Percentiles rank a stretch among this genome's conserved stretches.
Evolutionary conservation across 2,888 invertebrate species (phyloP).

Genomic region (Emmelina monodactyla): DNA sequence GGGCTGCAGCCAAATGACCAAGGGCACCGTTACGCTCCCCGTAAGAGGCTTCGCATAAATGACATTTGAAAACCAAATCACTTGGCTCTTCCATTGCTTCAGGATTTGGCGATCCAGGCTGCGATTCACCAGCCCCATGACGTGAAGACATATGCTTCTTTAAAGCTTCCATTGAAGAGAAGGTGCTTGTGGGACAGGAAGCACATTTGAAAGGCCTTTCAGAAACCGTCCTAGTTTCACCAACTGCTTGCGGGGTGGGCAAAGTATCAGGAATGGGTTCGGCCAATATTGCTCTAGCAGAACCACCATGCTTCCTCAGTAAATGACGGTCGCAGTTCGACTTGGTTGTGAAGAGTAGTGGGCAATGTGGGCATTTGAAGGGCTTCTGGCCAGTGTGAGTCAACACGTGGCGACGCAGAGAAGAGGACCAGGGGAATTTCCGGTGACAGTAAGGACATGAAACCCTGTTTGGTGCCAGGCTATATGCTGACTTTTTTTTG

Average conservation of each 20-base stretch:
- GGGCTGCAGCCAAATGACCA: constrained; percentile 79
- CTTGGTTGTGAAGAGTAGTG: constrained; percentile 93
- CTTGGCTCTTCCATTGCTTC: constrained; percentile 32
- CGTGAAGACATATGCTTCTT: constrained; percentile 80
- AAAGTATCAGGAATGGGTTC: constrained; percentile 41
- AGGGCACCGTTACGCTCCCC: constrained; percentile 80
- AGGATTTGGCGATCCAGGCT: constrained; percentile 43
- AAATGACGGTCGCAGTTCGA: constrained; percentile 97
- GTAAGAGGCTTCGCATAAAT: constrained; percentile 89
- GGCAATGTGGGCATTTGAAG: constrained; percentile 93
- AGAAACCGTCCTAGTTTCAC: constrained; percentile 71
- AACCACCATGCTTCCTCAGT: constrained; percentile 78
- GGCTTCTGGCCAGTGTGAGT: constrained; percentile 98
- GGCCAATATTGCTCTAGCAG: constrained; percentile 49
- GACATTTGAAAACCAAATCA: constrained; percentile 86
- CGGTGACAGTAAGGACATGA: constrained; percentile 93
- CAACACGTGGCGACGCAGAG: constrained; percentile 90
- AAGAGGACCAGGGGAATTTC: constrained; percentile 97
- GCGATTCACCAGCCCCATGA: constrained; percentile 64
- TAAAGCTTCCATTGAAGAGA: constrained; percentile 79
- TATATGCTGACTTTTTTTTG: constrained; percentile 95
- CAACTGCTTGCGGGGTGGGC: constrained; percentile 29
- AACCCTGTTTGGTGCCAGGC: constrained; percentile 92
- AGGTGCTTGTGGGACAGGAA: constrained; percentile 83
- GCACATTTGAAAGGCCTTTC: constrained; percentile 83